Percentiles rank a stretch among this genome's conserved stretches.
These are phyloP conservation scores for Standfussiana lucernea DNA, from an alignment of 2,888 invertebrate species.

Conservation along the genomic window DNA sequence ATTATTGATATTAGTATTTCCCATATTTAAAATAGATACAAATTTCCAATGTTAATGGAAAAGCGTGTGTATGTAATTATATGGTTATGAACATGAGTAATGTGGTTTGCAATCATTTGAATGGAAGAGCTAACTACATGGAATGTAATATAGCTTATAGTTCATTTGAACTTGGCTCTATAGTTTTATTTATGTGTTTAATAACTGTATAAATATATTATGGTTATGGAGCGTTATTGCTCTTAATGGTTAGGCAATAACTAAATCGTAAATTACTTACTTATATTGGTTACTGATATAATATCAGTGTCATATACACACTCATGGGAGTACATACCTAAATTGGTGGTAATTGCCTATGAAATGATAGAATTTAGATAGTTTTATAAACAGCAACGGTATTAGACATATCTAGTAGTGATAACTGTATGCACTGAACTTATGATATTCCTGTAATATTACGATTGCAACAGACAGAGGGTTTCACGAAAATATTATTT, in stretches of 20 bases:
- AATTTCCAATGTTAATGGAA: slow-evolving; percentile 16
- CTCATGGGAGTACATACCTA: neutral
- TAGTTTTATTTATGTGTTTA: slow-evolving; percentile 54
- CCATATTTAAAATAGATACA: slow-evolving; percentile 24
- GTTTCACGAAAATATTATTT: neutral
- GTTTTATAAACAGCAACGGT: neutral
- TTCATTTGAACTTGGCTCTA: slow-evolving; percentile 29
- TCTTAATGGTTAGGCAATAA: slow-evolving; percentile 44
- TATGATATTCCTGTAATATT: neutral
- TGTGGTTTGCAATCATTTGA: slow-evolving; percentile 52
- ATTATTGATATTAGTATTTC: slow-evolving; percentile 24
- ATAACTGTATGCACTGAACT: neutral
- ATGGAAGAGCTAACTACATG: slow-evolving; percentile 44
- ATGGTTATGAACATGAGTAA: slow-evolving; percentile 23
- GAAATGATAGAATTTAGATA: slow-evolving; percentile 1
- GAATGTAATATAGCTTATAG: slow-evolving; percentile 31
- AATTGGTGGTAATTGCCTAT: slow-evolving; percentile 14
- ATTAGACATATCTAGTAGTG: neutral
- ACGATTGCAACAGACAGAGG: neutral
- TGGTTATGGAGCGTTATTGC: slow-evolving; percentile 40
- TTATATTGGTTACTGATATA: slow-evolving; percentile 46
- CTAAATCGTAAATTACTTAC: slow-evolving; percentile 46
- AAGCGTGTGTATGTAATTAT: slow-evolving; percentile 27
- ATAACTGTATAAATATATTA: too few species aligned
- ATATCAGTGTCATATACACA: slow-evolving; percentile 48